Evolutionary conservation across 2,888 invertebrate species (phyloP), one percentile per base, ranked within the genome.

Genomic region (Hemicrepidius hirtus): DNA sequence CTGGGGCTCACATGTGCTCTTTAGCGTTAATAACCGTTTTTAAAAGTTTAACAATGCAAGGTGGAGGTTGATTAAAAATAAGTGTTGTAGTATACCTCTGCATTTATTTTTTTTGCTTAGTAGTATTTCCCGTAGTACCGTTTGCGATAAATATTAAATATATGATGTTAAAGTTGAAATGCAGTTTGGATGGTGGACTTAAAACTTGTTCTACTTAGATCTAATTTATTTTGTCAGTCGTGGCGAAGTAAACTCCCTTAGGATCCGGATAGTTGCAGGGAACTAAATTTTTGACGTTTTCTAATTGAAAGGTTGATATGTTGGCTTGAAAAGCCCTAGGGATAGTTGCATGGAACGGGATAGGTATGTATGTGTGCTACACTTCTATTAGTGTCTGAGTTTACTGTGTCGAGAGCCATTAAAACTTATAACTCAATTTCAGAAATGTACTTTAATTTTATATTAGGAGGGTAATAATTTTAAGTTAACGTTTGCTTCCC

Each of bases 251-350:
- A 53, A 53, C 32, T 53, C 53, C 28, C 53, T 13, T 3, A 13
- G n/a, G 53, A 24, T 53, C 28, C 13, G 12, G 37, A 37, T 57
- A 67, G 57, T 67, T 49, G 66, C 53, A 40, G 57, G 5, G 57
- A 67, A 59, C 57, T 67, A 67, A 55, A 67, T 57, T 67, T 67
- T 67, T 67, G 66, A 67, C 66, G 57, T 57, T 59, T 67, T 67
- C 66, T 67, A 67, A 67, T 67, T 67, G 66, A 67, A 55, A 41
- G 44, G 41, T 67, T 67, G 66, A 67, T 57, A 46, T 44, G 66
- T 59, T 67, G 57, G 66, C 44, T 67, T 55, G 24, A 12, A 18
- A 65, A 18, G 21, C 65, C 40, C 65, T 24, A 37, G 65, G 65
- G 65, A 50, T 50, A n/a, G 18, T 53, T 21, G n/a, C 20, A 49